Conservation (phyloP, 2,113 vertebrate species). For the Mormyrus iriodes region DNA sequence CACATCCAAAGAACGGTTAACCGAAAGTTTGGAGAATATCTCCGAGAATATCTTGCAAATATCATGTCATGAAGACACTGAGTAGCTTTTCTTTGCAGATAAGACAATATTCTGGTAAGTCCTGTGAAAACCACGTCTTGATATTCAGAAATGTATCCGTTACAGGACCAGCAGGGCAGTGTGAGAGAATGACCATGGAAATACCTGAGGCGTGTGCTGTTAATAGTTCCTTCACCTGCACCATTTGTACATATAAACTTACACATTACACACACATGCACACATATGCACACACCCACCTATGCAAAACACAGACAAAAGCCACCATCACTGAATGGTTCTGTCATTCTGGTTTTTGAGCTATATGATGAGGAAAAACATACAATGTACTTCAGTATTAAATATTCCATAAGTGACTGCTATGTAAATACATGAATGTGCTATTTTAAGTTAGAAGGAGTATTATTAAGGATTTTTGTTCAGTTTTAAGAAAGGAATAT, state of each 20-base stretch:
- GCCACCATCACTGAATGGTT: conserved; percentile 4
- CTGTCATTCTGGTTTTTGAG: conserved; percentile 24
- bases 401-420: conserved; percentile 58
- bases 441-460: conserved; percentile 60
- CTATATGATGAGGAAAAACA: conserved; percentile 49
- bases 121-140: background rate
- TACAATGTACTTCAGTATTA: conserved; percentile 64
- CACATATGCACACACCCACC: background rate
- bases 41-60: conserved; percentile 41
- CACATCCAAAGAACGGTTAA: conserved; percentile 48
- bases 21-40: conserved; percentile 41
- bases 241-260: conserved; percentile 1
- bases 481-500: conserved; percentile 55
- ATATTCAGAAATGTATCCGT: background rate
- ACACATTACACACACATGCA: background rate
- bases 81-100: background rate
- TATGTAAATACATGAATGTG: conserved; percentile 61
- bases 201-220: background rate
- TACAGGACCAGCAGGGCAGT: background rate
- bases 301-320: background rate
- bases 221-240: background rate
- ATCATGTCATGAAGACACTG: conserved; percentile 46
- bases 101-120: background rate
- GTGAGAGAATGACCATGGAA: background rate
- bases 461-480: conserved; percentile 50